Evolutionary conservation across 2,797 vertebrate species (phyloP).

Genomic region (Anguilla pacifica): DNA sequence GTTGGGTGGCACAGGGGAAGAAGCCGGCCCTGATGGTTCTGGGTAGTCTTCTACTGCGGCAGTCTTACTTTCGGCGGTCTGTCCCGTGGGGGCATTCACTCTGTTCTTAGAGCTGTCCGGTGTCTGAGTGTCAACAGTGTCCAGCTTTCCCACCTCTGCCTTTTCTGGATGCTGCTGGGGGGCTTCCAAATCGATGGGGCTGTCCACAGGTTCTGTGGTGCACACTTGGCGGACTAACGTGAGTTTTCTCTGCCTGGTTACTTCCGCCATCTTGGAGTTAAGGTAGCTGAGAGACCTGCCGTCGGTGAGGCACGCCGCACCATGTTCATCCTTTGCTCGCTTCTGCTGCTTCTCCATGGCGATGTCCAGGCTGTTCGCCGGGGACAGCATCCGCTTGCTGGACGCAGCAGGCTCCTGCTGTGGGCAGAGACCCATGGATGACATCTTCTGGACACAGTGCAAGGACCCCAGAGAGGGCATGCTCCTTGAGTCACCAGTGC

Average conservation of each 20-base stretch:
- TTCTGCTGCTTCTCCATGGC: conserved; percentile 99
- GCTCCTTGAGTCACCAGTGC: conserved; percentile 64
- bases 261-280: conserved; percentile 76
- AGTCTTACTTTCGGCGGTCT: conserved; percentile 70
- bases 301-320: conserved; percentile 84
- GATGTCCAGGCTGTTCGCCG: conserved; percentile 97
- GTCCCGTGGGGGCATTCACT: conserved; percentile 63
- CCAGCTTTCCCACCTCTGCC: conserved; percentile 55
- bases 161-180: conserved; percentile 69
- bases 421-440: conserved; percentile 84
- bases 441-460: conserved; percentile 78
- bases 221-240: conserved; percentile 91
- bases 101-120: conserved; percentile 64
- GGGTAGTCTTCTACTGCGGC: conserved; percentile 59
- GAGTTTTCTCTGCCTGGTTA: conserved; percentile 85
- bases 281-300: conserved; percentile 74
- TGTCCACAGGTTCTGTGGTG: conserved; percentile 88
- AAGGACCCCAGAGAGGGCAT: conserved; percentile 67
- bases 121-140: conserved; percentile 55
- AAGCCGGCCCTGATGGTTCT: conserved; percentile 50
- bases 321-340: conserved; percentile 94
- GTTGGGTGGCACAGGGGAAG: conserved; percentile 50
- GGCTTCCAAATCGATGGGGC: conserved; percentile 78
- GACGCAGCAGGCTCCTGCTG: conserved; percentile 91
- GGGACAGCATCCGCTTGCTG: conserved; percentile 98